Evolutionary conservation across 2,888 invertebrate genomes (phyloP), one percentile per base, ranked within the genome.

Genomic region (Lasioglossum calceatum): DNA sequence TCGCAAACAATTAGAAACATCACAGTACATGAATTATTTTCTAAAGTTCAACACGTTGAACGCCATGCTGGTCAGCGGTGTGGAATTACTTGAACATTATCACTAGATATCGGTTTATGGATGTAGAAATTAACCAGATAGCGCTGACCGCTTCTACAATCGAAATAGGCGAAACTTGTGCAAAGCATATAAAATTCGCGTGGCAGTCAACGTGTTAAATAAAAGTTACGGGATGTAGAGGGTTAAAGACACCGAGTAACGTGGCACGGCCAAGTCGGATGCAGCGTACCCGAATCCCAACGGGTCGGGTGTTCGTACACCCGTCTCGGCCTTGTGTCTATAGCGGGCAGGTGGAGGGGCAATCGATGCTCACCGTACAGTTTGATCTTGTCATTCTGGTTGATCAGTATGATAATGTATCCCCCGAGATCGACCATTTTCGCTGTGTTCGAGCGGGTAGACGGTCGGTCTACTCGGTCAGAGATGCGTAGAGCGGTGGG

Each of bases 331-430:
- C 47, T 32, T 27, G 70, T 47, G 44, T 47, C 47, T 73, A 73
- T 73, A 73, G 47, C 47, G 4, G 32, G 64, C 32, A 64, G 32
- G 27, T 42, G 32, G 19, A 73, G 19, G 32, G 64, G 47, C n/a
- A 27, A 81, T 85, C 70, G 70, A 82, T 81, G 67, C 75, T 95
- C 95, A 98, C 98, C 99, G 95, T 98, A 99, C 91, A 99, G 96
- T 96, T 98, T 99, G 94, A 98, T 98, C 95, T 98, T 98, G 96
- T 98, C 98, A 95, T 98, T 98, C 94, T 98, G 98, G 96, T 98
- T 98, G 92, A 98, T 98, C 95, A 99, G 97, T 95, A 99, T 98
- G 95, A 99, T 98, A 95, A 99, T 98, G 96, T 99, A 99, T 94
- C 99, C 99, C 94, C 98, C 98, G 95, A 99, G 96, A 96, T 99